Conservation (phyloP, 2,113 vertebrate species). For the Oplegnathus fasciatus region DNA sequence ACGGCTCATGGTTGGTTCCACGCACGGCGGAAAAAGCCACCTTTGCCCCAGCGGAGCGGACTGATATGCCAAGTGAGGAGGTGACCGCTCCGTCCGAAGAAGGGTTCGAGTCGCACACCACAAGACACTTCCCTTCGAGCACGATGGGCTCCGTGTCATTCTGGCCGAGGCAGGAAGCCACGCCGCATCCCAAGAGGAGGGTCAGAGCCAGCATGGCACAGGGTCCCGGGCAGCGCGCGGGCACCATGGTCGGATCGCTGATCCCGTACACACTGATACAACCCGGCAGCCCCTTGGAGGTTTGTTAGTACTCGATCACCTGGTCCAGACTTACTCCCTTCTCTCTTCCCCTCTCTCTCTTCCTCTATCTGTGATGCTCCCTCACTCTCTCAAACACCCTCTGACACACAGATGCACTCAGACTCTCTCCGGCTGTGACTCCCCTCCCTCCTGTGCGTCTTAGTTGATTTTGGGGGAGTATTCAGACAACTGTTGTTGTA, state of each 20-base stretch:
- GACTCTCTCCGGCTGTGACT: constrained; percentile 73
- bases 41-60: constrained; percentile 96
- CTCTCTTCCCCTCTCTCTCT: constrained; percentile 72
- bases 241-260: constrained; percentile 85
- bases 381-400: constrained; percentile 77
- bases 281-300: constrained; percentile 86
- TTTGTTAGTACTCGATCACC: constrained; percentile 84
- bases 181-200: constrained; percentile 86
- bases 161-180: constrained; percentile 88
- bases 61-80: constrained; percentile 96
- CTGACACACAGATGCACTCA: constrained; percentile 72
- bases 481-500: constrained; percentile 75
- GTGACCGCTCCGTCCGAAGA: constrained; percentile 96
- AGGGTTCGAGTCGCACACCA: constrained; percentile 98
- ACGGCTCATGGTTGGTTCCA: constrained; percentile 96
- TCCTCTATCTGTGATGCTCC: constrained; percentile 70
- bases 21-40: constrained; percentile 97
- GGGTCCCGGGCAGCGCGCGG: constrained; percentile 82
- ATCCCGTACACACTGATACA: constrained; percentile 83
- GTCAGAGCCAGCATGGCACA: constrained; percentile 87
- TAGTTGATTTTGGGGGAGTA: constrained; percentile 75
- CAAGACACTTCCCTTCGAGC: constrained; percentile 96
- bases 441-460: constrained; percentile 78
- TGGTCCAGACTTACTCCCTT: constrained; percentile 84
- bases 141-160: constrained; percentile 99